Percentiles rank a stretch among this genome's conserved stretches.
Evolutionary conservation across 2,113 vertebrate genomes (phyloP).

Genomic region (Megaceryle torquata): DNA sequence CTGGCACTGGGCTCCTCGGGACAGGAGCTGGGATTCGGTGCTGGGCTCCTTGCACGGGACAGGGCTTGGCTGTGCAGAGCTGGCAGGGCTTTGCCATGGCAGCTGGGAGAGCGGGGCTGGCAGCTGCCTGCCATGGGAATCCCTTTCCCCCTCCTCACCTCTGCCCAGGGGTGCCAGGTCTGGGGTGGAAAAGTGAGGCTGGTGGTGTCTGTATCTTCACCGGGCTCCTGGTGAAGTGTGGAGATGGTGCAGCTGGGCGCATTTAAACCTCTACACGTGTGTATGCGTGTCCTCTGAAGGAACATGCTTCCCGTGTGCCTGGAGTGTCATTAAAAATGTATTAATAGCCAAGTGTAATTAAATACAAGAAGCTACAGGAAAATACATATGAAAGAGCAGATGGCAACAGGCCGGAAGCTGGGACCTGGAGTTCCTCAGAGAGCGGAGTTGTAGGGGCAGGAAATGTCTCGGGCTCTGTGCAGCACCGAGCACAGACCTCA

Average conservation of each 20-base stretch:
- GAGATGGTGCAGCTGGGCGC: neutral
- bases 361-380: conserved; percentile 53
- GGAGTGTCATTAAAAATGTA: conserved; percentile 46
- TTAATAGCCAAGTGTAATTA: conserved; percentile 62
- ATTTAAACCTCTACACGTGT: accelerated
- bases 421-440: neutral
- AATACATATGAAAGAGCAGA: conserved; percentile 44
- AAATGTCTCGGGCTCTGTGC: neutral
- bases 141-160: neutral
- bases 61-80: neutral
- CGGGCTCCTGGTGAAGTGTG: neutral
- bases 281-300: neutral
- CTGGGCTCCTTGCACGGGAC: neutral
- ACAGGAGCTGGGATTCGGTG: neutral
- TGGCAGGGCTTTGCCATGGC: neutral
- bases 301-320: neutral
- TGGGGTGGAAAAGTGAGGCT: neutral
- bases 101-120: neutral
- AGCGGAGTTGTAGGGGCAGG: neutral
- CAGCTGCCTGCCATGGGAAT: neutral
- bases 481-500: neutral
- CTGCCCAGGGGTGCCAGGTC: accelerated
- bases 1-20: neutral
- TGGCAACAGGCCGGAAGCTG: conserved; percentile 32
- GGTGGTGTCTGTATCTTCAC: neutral